A percentile compares a stretch with the other conserved stretches of the same genome.
Evolutionary conservation across 2,888 invertebrate genomes (phyloP).

Genomic region (Drosophila rubida): DNA sequence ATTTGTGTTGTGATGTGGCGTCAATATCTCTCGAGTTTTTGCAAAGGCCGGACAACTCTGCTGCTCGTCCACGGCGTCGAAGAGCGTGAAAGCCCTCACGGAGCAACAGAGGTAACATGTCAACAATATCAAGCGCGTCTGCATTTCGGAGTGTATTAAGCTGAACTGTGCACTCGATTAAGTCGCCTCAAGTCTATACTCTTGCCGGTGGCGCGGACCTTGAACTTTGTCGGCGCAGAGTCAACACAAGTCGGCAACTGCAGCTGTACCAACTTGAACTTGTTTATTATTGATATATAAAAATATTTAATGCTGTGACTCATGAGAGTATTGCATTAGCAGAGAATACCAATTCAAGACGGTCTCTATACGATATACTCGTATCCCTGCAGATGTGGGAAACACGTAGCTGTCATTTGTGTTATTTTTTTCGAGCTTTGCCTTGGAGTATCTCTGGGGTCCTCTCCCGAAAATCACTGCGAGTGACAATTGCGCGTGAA

Average conservation of each 20-base stretch:
- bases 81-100: background rate
- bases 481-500: constrained; percentile 65
- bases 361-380: too few relatives aligned
- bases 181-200: background rate
- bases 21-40: background rate
- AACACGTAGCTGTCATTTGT: constrained; percentile 72
- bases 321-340: background rate
- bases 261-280: constrained; percentile 29
- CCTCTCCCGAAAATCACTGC: constrained; percentile 57
- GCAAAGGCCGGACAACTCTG: constrained; percentile 9
- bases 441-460: constrained; percentile 53
- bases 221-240: constrained; percentile 21
- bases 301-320: background rate
- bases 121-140: constrained; percentile 26
- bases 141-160: constrained; percentile 21
- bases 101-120: background rate
- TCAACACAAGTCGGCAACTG: constrained; percentile 5
- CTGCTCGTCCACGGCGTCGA: constrained; percentile 1
- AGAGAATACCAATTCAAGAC: background rate
- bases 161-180: constrained; percentile 15
- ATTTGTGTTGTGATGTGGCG: constrained; percentile 11
- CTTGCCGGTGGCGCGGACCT: constrained; percentile 7
- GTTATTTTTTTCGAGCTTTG: constrained; percentile 1
- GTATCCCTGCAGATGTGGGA: background rate
- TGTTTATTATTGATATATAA: background rate